Percentiles rank a stretch among this genome's conserved stretches.
Conservation (phyloP, 2,888 invertebrate species). For the Lomographa bimaculata region DNA sequence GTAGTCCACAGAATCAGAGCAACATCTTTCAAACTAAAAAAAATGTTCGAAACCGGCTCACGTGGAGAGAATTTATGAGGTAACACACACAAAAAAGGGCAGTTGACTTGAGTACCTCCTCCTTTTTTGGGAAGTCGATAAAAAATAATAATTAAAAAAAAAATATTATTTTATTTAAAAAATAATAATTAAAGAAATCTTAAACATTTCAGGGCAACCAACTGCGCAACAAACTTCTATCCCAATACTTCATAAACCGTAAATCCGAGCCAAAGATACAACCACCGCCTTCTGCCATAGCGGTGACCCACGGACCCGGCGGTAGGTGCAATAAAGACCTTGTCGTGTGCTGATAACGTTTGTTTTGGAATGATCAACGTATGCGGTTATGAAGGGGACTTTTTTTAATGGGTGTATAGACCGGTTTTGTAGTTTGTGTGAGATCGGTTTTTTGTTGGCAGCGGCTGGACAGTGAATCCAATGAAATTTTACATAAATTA, state of each 20-base stretch:
- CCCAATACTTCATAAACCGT: conserved; percentile 76
- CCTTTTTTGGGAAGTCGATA: no score
- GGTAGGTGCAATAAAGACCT: conserved; percentile 68
- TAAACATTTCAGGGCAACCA: conserved; percentile 78
- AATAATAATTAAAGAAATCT: no score
- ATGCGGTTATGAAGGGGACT: conserved; percentile 5
- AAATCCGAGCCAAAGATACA: conserved; percentile 73
- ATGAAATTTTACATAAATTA: no score
- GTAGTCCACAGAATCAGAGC: no score
- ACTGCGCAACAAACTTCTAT: conserved; percentile 71
- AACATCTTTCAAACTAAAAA: no score
- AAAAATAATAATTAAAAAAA: no score
- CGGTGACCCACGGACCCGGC: conserved; percentile 93
- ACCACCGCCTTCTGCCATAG: conserved; percentile 58
- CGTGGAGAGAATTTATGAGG: no score
- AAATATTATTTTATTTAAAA: no score
- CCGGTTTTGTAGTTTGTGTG: neutral
- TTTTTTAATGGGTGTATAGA: neutral
- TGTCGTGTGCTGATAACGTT: conserved; percentile 6
- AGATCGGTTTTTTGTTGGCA: neutral
- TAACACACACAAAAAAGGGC: no score
- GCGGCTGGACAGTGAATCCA: no score
- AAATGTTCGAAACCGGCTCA: no score
- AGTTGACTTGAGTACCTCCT: no score
- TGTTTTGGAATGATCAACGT: conserved; percentile 14